Percentiles rank a stretch among this genome's conserved stretches.
Conservation (phyloP, 2,113 vertebrate species). For the Osmerus eperlanus region DNA sequence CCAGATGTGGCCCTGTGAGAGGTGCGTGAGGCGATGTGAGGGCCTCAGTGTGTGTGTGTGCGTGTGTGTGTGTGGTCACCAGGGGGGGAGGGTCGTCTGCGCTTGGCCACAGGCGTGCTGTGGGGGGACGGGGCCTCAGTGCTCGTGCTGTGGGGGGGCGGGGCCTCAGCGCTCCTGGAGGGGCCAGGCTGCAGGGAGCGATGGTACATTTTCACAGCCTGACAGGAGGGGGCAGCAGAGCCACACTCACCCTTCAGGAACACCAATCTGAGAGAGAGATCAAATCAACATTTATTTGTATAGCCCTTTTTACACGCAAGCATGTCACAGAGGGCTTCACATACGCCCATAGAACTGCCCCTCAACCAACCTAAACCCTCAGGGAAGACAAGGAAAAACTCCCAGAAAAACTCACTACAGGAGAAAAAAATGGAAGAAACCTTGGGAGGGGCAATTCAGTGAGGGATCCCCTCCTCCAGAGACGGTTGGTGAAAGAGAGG, state of each 20-base stretch:
- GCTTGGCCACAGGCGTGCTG: slow-evolving; percentile 48
- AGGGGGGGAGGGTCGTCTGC: slow-evolving; percentile 37
- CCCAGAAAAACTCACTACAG: too few species aligned
- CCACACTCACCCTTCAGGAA: slow-evolving; percentile 66
- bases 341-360: too few species aligned
- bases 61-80: slow-evolving; percentile 29
- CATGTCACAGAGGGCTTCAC: too few species aligned
- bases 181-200: slow-evolving; percentile 62
- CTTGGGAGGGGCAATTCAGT: too few species aligned
- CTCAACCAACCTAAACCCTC: too few species aligned
- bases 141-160: slow-evolving; percentile 2
- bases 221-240: slow-evolving; percentile 61
- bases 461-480: too few species aligned
- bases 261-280: slow-evolving; percentile 53
- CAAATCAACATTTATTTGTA: too few species aligned
- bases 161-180: slow-evolving; percentile 25
- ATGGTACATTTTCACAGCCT: slow-evolving; percentile 66
- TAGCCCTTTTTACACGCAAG: too few species aligned
- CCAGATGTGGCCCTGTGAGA: neutral
- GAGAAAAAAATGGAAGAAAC: too few species aligned
- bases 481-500: too few species aligned
- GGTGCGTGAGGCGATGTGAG: neutral
- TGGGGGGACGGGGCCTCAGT: slow-evolving; percentile 9
- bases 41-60: neutral
- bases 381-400: too few species aligned